Evolutionary conservation across 2,797 vertebrate genomes (phyloP).

Genomic region (Oophaga sylvatica): DNA sequence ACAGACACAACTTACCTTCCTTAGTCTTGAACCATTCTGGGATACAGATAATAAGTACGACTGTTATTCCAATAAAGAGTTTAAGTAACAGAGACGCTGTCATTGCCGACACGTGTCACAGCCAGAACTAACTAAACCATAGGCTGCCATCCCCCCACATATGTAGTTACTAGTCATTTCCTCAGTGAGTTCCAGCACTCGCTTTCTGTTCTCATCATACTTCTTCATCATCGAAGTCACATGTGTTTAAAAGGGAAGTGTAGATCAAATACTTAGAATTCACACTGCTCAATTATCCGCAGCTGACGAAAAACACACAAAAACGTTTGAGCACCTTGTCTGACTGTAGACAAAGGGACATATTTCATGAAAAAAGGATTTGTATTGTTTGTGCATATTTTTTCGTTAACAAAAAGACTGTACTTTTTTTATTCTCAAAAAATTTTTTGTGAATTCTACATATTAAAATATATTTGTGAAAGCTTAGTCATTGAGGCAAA

Average conservation of each 20-base stretch:
- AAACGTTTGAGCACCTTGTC: neutral
- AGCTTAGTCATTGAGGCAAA: too few relatives aligned
- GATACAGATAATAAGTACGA: conserved; percentile 83
- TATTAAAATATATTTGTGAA: too few relatives aligned
- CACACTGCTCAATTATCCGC: neutral
- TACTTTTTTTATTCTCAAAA: too few relatives aligned
- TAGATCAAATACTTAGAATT: neutral
- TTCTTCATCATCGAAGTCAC: neutral
- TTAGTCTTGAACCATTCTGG: conserved; percentile 84
- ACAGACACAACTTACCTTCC: conserved; percentile 75
- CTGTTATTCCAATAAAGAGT: conserved; percentile 79
- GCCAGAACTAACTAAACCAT: conserved; percentile 35
- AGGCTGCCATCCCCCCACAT: neutral
- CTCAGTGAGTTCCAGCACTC: conserved; percentile 62
- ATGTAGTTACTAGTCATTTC: conserved; percentile 68
- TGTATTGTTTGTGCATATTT: too few relatives aligned
- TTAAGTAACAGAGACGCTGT: conserved; percentile 76
- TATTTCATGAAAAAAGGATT: neutral
- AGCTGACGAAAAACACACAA: neutral
- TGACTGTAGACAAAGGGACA: neutral
- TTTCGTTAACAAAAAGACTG: too few relatives aligned
- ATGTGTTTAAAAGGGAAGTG: conserved; percentile 27
- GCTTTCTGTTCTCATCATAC: conserved; percentile 37
- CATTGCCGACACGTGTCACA: conserved; percentile 74
- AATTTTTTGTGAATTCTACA: too few relatives aligned